Percentiles rank a stretch among this genome's conserved stretches.
These are phyloP conservation scores for Lepisosteus oculatus DNA, from an alignment of 2,113 vertebrate species.

Conservation along the genomic window DNA sequence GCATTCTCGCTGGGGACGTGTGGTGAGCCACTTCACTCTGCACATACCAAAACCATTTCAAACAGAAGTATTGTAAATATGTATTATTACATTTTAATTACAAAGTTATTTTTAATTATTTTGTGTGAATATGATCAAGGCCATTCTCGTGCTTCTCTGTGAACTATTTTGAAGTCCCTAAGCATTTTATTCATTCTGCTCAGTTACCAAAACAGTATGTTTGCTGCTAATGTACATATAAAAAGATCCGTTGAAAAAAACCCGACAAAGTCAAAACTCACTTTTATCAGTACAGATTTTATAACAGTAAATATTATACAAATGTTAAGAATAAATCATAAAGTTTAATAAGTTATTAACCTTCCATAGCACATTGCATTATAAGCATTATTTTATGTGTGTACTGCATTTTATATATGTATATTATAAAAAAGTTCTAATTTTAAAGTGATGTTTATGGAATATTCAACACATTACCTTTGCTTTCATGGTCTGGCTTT, in stretches of 20 bases:
- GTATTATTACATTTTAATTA: slow-evolving; percentile 52
- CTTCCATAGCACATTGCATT: slow-evolving; percentile 41
- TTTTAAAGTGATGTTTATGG: slow-evolving; percentile 27
- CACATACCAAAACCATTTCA: slow-evolving; percentile 45
- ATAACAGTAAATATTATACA: slow-evolving; percentile 44
- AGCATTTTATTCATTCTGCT: slow-evolving; percentile 34
- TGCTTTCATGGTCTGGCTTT: too few species aligned
- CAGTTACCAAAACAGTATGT: slow-evolving; percentile 64
- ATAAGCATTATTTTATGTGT: slow-evolving; percentile 31
- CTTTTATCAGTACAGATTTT: slow-evolving; percentile 34
- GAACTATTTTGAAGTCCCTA: slow-evolving; percentile 22
- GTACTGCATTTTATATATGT: slow-evolving; percentile 37
- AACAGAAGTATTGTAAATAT: slow-evolving; percentile 53
- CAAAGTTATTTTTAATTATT: slow-evolving; percentile 32
- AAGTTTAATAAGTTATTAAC: slow-evolving; percentile 47
- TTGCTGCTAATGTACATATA: slow-evolving; percentile 73
- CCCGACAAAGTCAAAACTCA: slow-evolving; percentile 29
- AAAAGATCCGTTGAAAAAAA: slow-evolving; percentile 36
- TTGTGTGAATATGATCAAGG: slow-evolving; percentile 49
- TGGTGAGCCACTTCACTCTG: slow-evolving; percentile 11
- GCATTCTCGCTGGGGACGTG: neutral
- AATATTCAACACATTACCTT: neutral
- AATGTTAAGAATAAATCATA: slow-evolving; percentile 19
- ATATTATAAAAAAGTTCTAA: slow-evolving; percentile 19
- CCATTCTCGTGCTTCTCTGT: neutral